Evolutionary conservation across 2,797 vertebrate genomes (phyloP).

Genomic region (Liasis olivaceus): DNA sequence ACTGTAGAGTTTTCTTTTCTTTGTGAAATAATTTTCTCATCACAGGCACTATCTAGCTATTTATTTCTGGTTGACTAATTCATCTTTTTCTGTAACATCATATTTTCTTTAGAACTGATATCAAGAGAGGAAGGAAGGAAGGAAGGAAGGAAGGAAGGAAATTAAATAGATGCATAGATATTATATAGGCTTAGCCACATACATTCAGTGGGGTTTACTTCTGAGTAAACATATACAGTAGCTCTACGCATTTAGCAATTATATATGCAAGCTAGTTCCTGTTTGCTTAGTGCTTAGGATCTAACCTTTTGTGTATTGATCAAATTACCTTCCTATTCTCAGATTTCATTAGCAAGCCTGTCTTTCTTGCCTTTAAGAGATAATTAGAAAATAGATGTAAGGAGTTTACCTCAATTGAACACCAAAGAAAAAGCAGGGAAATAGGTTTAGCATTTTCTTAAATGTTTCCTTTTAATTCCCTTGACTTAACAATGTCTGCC

Average conservation of each 20-base stretch:
- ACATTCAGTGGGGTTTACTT: not conserved
- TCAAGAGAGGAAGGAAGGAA: not conserved
- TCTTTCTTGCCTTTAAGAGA: constrained; percentile 18
- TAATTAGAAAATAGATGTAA: constrained; percentile 17
- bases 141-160: not conserved
- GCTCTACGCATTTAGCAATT: not conserved
- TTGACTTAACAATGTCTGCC: not conserved
- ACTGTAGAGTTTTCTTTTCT: not conserved
- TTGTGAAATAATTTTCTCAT: constrained; percentile 22
- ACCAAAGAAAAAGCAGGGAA: not conserved
- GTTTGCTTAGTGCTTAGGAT: not conserved
- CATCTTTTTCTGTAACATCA: not conserved
- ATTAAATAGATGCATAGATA: not conserved
- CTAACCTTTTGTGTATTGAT: constrained; percentile 18
- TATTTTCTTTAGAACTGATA: not conserved
- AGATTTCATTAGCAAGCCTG: constrained; percentile 22
- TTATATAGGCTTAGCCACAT: not conserved
- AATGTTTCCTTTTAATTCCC: constrained; percentile 1
- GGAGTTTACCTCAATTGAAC: constrained; percentile 12
- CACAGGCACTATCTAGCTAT: not conserved
- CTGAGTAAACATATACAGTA: not conserved
- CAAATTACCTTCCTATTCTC: constrained; percentile 26
- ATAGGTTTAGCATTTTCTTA: not conserved
- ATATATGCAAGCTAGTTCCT: constrained; percentile 5
- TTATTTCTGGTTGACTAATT: constrained; percentile 10